phyloP scores from a whole-genome alignment of 2,113 vertebrate species.

The Arizona elegans region DNA sequence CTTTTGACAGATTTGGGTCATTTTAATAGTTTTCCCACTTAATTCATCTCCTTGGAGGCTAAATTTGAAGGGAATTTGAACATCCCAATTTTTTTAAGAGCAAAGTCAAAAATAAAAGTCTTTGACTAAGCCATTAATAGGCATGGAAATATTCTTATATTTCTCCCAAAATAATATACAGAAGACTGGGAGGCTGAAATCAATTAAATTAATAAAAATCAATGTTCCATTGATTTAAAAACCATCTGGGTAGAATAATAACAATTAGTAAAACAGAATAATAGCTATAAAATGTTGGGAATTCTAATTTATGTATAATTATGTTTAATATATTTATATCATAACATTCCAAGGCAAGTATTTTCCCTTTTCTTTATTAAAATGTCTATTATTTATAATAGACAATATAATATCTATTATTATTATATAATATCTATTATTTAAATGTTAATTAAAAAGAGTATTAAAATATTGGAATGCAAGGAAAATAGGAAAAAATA shows the following conservation, averaged over 20 bases:
- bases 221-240: neutral
- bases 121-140: slow-evolving; percentile 24
- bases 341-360: neutral
- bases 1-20: slow-evolving; percentile 61
- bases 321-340: slow-evolving; percentile 2
- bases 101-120: slow-evolving; percentile 41
- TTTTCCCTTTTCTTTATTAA: neutral
- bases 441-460: neutral
- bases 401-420: too few species aligned
- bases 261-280: neutral
- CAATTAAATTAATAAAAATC: neutral
- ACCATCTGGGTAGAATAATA: neutral
- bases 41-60: slow-evolving; percentile 36
- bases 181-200: neutral
- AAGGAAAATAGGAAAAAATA: neutral
- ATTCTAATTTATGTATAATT: slow-evolving; percentile 28
- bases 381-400: neutral
- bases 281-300: neutral
- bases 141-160: slow-evolving; percentile 33
- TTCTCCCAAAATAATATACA: neutral
- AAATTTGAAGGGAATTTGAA: slow-evolving; percentile 47
- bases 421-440: neutral
- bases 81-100: slow-evolving; percentile 13
- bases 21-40: slow-evolving; percentile 46
- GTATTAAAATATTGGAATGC: neutral